Conservation (phyloP, 2,888 invertebrate genomes). For the Omphaloscelis lunosa region DNA sequence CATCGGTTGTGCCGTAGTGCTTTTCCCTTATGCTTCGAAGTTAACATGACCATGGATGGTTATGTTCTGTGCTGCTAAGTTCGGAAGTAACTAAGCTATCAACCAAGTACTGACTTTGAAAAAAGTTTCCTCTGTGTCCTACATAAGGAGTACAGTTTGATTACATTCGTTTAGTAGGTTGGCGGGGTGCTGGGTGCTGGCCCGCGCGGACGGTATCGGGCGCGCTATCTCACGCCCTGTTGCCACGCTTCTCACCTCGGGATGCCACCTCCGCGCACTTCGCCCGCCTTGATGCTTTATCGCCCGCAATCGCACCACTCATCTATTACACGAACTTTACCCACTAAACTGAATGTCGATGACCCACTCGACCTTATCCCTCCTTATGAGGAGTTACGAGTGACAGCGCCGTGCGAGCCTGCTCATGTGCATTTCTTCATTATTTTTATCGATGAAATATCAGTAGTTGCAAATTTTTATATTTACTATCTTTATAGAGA, state of each 20-base stretch:
- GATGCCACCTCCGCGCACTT: conserved; percentile 81
- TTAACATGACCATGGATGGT: background rate
- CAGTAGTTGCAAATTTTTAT: conserved; percentile 36
- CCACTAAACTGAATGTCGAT: conserved; percentile 85
- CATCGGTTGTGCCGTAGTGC: no score
- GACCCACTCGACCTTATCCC: conserved; percentile 77
- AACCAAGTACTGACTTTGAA: background rate
- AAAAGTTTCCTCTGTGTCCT: conserved; percentile 31
- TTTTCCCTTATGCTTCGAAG: background rate
- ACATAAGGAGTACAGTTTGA: conserved; percentile 30
- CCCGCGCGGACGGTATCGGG: conserved; percentile 78
- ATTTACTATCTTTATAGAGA: conserved; percentile 36
- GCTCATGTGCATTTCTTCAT: conserved; percentile 67
- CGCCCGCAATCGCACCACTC: conserved; percentile 83
- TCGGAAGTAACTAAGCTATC: background rate
- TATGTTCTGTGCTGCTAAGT: background rate
- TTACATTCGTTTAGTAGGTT: conserved; percentile 54
- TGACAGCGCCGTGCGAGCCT: conserved; percentile 75
- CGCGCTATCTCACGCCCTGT: conserved; percentile 87
- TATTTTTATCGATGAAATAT: conserved; percentile 61
- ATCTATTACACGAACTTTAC: conserved; percentile 85
- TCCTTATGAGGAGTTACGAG: conserved; percentile 77
- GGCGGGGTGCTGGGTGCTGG: conserved; percentile 43
- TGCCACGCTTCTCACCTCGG: conserved; percentile 89
- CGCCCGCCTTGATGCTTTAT: conserved; percentile 83